Base-by-base conservation (phyloP, 1,140 invertebrate genomes). In the Ganaspis sp. region DNA sequence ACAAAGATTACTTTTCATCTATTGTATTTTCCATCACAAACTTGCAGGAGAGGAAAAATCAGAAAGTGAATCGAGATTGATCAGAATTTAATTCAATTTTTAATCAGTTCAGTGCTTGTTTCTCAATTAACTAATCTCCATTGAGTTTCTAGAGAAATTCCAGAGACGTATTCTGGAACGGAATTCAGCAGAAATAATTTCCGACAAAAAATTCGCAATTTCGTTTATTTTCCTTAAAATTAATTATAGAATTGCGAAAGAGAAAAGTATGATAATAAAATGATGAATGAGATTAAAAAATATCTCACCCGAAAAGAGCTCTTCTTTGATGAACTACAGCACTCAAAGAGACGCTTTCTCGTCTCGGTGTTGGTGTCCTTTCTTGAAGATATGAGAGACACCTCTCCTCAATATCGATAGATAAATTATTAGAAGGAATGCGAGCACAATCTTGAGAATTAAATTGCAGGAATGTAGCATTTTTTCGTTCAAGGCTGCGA, bases 291-390 rank as follows among this genome's bases (percentile, higher is more conserved):
- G 12, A 64, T n/a, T 58, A 12, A 64, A 29, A n/a, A 64, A 8
- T 8, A 15, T n/a, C 4, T 64, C 84, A 87, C 87, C 83, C 82
- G 15, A 88, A 76, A 1, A 87, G 77, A 8, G 85, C 85, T 29
- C 85, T 79, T 71, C 83, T 80, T 64, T 85, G 83, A 80, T 88
- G 85, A 26, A 88, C 82, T 49, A 87, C 85, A 12, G 84, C 80
- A 45, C 87, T 88, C 12, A 88, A 76, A 6, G 82, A 80, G 42
- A 83, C 81, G 54, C 85, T 88, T 69, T 85, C 84, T 58, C 83
- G 79, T 23, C 81, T 76, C 9, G 84, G 72, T 70, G 79, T 84
- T 34, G 78, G 73, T 19, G 70, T 71, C 70, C 80, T 83, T 8
- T 72, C 74, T 38, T 69, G 72, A 11, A 72, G 49, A n/a, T 71